Evolutionary conservation across 1,140 invertebrate species (phyloP), one percentile per base, ranked within the genome.

Genomic region (Mizuhopecten yessoensis): DNA sequence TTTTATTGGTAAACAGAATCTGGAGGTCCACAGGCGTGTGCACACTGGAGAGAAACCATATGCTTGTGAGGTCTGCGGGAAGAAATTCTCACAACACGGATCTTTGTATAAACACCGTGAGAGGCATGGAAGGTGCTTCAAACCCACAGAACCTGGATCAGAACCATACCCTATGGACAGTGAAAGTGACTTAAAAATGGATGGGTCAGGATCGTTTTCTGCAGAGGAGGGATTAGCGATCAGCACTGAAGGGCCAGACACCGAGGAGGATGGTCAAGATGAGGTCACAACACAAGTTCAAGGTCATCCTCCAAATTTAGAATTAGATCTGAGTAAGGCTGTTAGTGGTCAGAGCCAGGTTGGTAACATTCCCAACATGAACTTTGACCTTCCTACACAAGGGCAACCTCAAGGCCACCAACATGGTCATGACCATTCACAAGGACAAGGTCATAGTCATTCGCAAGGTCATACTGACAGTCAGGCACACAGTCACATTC

Each of bases 51-150:
- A 90, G 34, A 90, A 90, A 36, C 91, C 89, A 34, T 90, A 92
- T 75, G 90, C 89, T 34, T 92, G 91, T 33, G 89, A 89, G 49
- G 86, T 88, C 39, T 92, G 91, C 17, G 91, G 91, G 10, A 90
- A 92, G 87, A 57, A 88, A 29, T 90, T 92, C 5, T 75, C 89
- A 23, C 91, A 90, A n/a, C 87, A 90, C 15, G 90, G 90, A 23
- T 87, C 90, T 0, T 57, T 90, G 87, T 90, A 91, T 34, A 88
- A 87, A 34, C 88, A 89, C 86, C 34, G 42, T 0, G 49, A 89
- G 34, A 91, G 57, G 17, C 57, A 75, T 75, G 57, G 57, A 29
- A n/a, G 57, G 11, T 75, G 57, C 17, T 75, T 75, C 57, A 75
- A 75, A 75, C 57, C 57, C 5, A 23, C 23, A 75, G 57, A 75